phyloP scores from a whole-genome alignment of 2,888 invertebrate species.

The Anoplius nigerrimus region DNA sequence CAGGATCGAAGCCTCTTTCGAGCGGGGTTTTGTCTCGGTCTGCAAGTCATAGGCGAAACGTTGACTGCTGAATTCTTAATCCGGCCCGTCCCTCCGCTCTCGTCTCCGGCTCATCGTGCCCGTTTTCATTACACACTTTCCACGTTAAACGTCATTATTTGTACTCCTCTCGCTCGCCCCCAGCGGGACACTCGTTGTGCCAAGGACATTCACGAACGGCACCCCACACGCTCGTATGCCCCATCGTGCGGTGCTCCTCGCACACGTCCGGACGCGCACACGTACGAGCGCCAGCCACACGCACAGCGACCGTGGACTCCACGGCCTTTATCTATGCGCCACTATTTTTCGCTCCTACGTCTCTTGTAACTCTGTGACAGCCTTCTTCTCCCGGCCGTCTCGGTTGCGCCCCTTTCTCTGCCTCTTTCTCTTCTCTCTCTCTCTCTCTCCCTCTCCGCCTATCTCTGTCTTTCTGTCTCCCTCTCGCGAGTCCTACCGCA shows the following conservation, averaged over 20 bases:
- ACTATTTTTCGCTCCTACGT: conserved; percentile 7
- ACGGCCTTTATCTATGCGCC: not conserved
- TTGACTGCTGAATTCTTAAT: conserved; percentile 1
- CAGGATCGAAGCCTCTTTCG: too few relatives aligned
- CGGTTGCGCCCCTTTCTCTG: not conserved
- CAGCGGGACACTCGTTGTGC: not conserved
- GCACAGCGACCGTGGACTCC: too few relatives aligned
- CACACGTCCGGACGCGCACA: too few relatives aligned
- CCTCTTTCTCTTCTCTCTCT: not conserved
- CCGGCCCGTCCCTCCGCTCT: not conserved
- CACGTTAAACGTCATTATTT: conserved; percentile 5
- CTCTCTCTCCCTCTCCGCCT: not conserved
- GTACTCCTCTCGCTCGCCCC: conserved; percentile 5
- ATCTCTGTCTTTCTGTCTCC: conserved; percentile 28
- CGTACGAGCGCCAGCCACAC: too few relatives aligned
- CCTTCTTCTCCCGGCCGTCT: not conserved
- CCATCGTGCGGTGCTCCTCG: too few relatives aligned
- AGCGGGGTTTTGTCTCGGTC: too few relatives aligned
- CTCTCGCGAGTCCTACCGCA: conserved; percentile 36
- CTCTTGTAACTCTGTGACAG: not conserved
- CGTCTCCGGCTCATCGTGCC: not conserved
- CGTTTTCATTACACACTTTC: conserved; percentile 6
- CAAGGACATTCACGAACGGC: conserved; percentile 7
- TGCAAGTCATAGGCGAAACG: too few relatives aligned
- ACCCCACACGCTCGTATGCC: too few relatives aligned